Evolutionary conservation across 2,797 vertebrate species (phyloP), one percentile per base, ranked within the genome.

Genomic region (Pachyuromys duprasi): DNA sequence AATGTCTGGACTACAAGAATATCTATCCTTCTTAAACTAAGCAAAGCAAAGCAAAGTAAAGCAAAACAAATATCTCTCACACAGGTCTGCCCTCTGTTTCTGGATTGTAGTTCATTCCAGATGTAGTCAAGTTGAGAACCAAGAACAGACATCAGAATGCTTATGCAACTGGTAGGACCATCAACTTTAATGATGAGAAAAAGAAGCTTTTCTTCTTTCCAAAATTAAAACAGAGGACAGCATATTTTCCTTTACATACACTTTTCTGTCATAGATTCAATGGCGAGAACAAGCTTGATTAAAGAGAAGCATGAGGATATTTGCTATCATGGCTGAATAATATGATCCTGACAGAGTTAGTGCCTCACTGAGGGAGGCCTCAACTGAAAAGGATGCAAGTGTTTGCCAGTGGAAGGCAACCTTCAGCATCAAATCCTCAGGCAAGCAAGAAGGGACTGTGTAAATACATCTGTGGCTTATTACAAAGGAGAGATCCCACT

Each of bases 381-480:
- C 3, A 55, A 45, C 36, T 39, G 42, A 12, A 0, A 3, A 78
- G 7, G 39, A 8, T 0, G 2, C 5, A 9, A 31, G 13, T 55
- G 17, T 70, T 91, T 18, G 24, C 57, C 39, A 67, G 22, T 18
- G n/a, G 3, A 95, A 5, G 12, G 24, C 7, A 75, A 55, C 4
- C 2, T 67, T 95, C 53, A 86, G 26, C 14, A 89, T 42, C 70
- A 13, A 28, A 28, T 24, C 33, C 36, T 70, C 87, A 53, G 17
- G 18, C 42, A 33, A 69, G 3, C 33, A 86, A 63, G 55, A 62
- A 1, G 13, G 4, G 8, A 33, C 14, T 70, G 33, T 57, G 24
- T 15, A 88, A 82, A 78, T 36, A 0, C 62, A 20, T 33, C 2
- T 93, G 33, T 89, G 76, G 53, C 69, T 86, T 14, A 39, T 55